Evolutionary conservation across 2,113 vertebrate species (phyloP).

Genomic region (Protobothrops mucrosquamatus): DNA sequence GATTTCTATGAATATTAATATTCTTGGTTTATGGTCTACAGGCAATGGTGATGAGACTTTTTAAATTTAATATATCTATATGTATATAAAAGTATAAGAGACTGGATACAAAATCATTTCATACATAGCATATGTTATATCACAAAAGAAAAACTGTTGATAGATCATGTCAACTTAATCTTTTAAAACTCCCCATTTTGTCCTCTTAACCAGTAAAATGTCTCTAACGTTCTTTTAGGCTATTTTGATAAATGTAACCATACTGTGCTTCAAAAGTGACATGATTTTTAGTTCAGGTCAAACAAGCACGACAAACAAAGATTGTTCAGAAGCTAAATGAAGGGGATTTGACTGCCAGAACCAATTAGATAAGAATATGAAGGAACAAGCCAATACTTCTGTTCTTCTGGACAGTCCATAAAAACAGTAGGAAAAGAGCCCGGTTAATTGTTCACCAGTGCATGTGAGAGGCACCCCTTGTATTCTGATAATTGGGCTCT

Average conservation of each 20-base stretch:
- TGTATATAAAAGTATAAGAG: background rate
- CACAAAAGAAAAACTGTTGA: background rate
- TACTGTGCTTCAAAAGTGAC: background rate
- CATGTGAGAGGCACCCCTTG: background rate
- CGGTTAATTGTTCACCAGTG: background rate
- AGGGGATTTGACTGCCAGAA: background rate
- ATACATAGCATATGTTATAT: background rate
- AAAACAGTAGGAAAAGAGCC: background rate
- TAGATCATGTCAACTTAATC: background rate
- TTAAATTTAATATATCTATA: background rate
- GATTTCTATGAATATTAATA: background rate
- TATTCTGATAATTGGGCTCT: slow-evolving; percentile 23
- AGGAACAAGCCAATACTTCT: background rate
- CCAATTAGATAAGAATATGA: background rate
- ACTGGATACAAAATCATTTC: background rate
- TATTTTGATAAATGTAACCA: background rate
- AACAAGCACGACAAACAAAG: slow-evolving; percentile 17
- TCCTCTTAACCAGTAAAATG: background rate
- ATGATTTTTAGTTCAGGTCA: background rate
- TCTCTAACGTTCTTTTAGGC: background rate
- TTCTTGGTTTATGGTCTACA: background rate
- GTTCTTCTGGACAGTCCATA: background rate
- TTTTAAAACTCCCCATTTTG: background rate
- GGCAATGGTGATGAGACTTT: background rate
- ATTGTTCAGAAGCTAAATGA: background rate